These are phyloP conservation scores for Hydrolagus colliei DNA, from an alignment of 2,797 vertebrate species.

Conservation along the genomic window DNA sequence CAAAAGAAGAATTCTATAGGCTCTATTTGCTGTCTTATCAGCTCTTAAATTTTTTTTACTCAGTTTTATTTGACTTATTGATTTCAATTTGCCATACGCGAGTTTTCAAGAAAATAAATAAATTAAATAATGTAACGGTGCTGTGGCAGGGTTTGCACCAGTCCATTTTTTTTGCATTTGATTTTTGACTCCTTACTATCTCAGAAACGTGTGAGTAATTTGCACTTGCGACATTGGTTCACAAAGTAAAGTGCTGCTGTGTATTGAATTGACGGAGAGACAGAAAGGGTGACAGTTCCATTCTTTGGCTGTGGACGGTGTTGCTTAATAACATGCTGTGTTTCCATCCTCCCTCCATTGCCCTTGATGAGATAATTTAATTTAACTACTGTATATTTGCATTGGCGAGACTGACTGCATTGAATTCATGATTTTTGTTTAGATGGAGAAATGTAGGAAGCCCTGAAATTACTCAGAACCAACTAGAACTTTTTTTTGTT, in stretches of 20 bases:
- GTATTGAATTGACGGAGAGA: background rate
- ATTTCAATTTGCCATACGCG: constrained; percentile 6
- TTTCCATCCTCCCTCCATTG: background rate
- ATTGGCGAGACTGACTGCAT: background rate
- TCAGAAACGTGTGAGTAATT: constrained; percentile 17
- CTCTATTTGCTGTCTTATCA: background rate
- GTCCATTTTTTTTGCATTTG: background rate
- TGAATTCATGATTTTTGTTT: background rate
- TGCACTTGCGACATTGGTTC: background rate
- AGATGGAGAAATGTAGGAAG: background rate
- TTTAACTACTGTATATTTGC: background rate
- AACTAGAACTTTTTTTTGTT: background rate
- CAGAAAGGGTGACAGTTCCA: background rate
- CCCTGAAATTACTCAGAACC: background rate
- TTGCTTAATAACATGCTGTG: background rate
- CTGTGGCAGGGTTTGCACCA: background rate
- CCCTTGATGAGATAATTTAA: background rate
- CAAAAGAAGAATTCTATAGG: background rate
- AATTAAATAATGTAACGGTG: constrained; percentile 10
- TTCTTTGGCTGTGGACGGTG: background rate
- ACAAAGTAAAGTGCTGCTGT: background rate
- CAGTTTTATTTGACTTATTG: constrained; percentile 20
- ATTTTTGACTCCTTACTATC: constrained; percentile 24
- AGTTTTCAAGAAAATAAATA: background rate
- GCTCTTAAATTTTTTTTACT: background rate